These are phyloP conservation scores for Gyps fulvus DNA, from an alignment of 2,113 vertebrate genomes.

Conservation along the genomic window DNA sequence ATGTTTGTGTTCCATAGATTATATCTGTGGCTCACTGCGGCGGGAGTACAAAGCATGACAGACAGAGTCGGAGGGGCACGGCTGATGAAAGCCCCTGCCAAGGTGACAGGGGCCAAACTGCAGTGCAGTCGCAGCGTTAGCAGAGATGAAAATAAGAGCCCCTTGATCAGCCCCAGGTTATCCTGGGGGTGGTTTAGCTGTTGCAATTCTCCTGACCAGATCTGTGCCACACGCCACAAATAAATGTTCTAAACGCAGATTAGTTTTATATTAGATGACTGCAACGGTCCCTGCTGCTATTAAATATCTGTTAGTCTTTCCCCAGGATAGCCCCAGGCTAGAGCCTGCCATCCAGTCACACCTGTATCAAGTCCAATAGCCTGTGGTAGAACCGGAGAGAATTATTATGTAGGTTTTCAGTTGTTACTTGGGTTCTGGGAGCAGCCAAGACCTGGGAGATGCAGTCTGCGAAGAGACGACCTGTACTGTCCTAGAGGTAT, in stretches of 20 bases:
- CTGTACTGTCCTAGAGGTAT: neutral
- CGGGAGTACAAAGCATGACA: neutral
- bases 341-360: neutral
- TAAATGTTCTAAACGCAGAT: neutral
- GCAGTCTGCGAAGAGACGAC: neutral
- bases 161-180: neutral
- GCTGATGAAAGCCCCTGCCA: neutral
- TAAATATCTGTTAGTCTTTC: neutral
- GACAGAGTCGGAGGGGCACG: neutral
- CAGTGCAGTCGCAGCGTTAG: neutral
- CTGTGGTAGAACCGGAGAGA: neutral
- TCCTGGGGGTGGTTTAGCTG: neutral
- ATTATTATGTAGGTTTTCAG: neutral
- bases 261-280: neutral
- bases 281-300: neutral
- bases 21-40: neutral
- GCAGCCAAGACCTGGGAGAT: neutral
- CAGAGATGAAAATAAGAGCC: neutral
- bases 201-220: neutral
- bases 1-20: conserved; percentile 36
- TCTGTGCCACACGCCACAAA: neutral
- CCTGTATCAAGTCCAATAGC: neutral
- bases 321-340: neutral
- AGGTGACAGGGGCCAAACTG: neutral
- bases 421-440: neutral